Conservation (phyloP, 2,888 invertebrate species). For the Sylvicola fuscatus region DNA sequence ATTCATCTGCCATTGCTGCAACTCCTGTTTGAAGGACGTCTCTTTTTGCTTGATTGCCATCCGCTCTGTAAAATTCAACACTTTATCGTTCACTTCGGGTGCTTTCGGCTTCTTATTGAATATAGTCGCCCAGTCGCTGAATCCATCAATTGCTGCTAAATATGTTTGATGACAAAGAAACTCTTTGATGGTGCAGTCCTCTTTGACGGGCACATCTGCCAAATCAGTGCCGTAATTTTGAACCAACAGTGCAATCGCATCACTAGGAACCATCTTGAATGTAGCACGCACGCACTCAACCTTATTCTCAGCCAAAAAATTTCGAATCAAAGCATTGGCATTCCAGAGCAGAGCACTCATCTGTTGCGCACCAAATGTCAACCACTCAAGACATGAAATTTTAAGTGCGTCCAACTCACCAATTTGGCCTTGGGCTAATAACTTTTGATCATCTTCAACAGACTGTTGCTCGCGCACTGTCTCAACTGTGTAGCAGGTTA, state of each 20-base stretch:
- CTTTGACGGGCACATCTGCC: conserved; percentile 27
- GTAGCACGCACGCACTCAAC: conserved; percentile 62
- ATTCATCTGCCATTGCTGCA: conserved; percentile 51
- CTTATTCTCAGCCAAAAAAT: conserved; percentile 63
- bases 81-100: conserved; percentile 34
- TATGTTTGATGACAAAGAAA: conserved; percentile 76
- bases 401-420: conserved; percentile 49
- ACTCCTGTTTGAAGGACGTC: conserved; percentile 57
- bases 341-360: conserved; percentile 64
- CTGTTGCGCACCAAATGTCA: conserved; percentile 59
- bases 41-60: conserved; percentile 71
- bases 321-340: conserved; percentile 73
- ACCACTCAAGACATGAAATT: conserved; percentile 69
- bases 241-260: conserved; percentile 36
- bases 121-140: conserved; percentile 74
- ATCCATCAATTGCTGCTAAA: conserved; percentile 68
- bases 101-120: conserved; percentile 58
- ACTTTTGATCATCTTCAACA: conserved; percentile 11
- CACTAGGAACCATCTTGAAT: conserved; percentile 46
- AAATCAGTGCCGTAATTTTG: conserved; percentile 22
- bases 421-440: conserved; percentile 27
- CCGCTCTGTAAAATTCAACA: conserved; percentile 64
- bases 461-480: conserved; percentile 34
- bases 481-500: conserved; percentile 70
- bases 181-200: conserved; percentile 42